phyloP scores from a whole-genome alignment of 1,140 invertebrate species.

The Asobara japonica region DNA sequence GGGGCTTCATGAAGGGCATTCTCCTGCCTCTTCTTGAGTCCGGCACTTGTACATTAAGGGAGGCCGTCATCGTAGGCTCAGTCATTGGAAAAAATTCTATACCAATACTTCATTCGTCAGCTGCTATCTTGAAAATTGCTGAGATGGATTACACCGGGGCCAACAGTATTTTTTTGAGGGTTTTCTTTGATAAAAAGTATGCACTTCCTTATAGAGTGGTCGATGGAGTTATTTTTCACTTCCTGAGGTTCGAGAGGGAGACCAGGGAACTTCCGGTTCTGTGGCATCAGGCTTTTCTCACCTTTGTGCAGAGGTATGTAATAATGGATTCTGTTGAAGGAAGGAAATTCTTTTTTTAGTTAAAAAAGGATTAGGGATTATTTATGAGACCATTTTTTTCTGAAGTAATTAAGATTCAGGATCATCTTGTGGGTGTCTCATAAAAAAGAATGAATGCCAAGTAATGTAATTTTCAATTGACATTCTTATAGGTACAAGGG shows the following conservation, averaged over 20 bases:
- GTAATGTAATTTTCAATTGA: too few relatives aligned
- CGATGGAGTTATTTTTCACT: slow-evolving; percentile 96
- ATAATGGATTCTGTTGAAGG: too few relatives aligned
- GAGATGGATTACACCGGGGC: slow-evolving; percentile 99
- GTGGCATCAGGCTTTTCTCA: slow-evolving; percentile 96
- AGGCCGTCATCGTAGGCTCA: slow-evolving; percentile 95
- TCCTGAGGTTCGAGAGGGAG: slow-evolving; percentile 89
- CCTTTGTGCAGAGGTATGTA: slow-evolving; percentile 93
- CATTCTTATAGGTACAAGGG: too few relatives aligned
- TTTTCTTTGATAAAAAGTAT: slow-evolving; percentile 98
- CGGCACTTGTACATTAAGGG: slow-evolving; percentile 92
- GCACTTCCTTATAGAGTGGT: slow-evolving; percentile 95
- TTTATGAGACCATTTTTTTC: too few relatives aligned
- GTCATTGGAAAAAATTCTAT: slow-evolving; percentile 92
- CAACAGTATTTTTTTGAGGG: slow-evolving; percentile 94
- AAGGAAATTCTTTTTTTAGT: too few relatives aligned
- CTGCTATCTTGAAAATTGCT: slow-evolving; percentile 94
- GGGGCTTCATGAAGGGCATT: slow-evolving; percentile 99
- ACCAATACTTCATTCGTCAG: slow-evolving; percentile 95
- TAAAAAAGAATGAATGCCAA: too few relatives aligned
- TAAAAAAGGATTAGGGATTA: too few relatives aligned
- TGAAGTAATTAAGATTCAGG: too few relatives aligned
- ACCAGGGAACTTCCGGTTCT: slow-evolving; percentile 88
- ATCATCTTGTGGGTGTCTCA: too few relatives aligned
- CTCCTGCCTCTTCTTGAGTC: slow-evolving; percentile 90